These are phyloP conservation scores for Chrysodeixis includens DNA, from an alignment of 2,888 invertebrate species.

Conservation along the genomic window DNA sequence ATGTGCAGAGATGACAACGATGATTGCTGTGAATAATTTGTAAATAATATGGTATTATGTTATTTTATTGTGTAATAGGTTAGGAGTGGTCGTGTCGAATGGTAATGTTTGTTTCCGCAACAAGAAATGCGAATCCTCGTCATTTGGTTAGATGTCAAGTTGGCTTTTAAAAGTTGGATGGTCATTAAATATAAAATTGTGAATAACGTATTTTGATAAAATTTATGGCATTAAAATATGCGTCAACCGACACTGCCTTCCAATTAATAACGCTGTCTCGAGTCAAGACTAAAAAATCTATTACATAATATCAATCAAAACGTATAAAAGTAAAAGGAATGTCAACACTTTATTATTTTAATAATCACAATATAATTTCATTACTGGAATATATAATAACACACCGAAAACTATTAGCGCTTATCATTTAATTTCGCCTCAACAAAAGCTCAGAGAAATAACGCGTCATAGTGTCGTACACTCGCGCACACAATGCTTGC, in stretches of 20 bases:
- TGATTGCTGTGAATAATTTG: constrained; percentile 57
- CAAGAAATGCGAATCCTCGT: background rate
- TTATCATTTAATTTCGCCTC: constrained; percentile 1
- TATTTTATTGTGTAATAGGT: background rate
- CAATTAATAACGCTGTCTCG: background rate
- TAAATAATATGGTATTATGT: background rate
- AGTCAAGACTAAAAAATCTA: background rate
- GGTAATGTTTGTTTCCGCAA: background rate
- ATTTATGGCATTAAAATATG: background rate
- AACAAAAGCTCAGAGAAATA: constrained; percentile 27
- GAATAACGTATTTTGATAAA: too few species aligned
- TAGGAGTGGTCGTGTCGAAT: background rate
- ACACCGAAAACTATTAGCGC: constrained; percentile 3
- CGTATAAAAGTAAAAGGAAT: background rate
- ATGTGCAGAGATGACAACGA: constrained; percentile 57
- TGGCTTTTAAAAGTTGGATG: too few species aligned
- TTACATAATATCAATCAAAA: constrained; percentile 6
- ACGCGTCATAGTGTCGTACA: constrained; percentile 56
- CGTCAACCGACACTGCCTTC: background rate
- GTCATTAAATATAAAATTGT: too few species aligned
- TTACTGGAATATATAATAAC: constrained; percentile 1
- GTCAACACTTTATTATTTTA: background rate
- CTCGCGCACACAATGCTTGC: constrained; percentile 55
- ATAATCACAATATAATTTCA: background rate
- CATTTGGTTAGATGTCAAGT: too few species aligned